phyloP scores from a whole-genome alignment of 2,797 vertebrate genomes.

The Pitangus sulphuratus region DNA sequence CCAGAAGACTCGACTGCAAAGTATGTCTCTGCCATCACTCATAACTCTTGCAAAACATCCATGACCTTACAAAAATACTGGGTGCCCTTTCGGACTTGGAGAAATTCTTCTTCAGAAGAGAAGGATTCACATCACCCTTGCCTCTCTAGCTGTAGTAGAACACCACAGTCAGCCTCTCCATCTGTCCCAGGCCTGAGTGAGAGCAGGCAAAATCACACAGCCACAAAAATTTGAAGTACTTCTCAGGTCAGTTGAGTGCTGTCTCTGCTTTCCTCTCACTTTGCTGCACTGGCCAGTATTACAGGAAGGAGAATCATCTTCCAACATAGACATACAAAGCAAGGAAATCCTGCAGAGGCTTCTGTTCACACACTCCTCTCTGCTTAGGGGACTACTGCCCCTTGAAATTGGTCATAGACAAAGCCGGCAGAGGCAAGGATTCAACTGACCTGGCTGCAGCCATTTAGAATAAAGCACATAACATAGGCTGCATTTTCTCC shows the following conservation, averaged over 20 bases:
- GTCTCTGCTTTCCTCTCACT: not conserved
- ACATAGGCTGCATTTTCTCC: not conserved
- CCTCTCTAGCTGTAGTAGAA: not conserved
- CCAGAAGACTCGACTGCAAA: not conserved
- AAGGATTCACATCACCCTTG: not conserved
- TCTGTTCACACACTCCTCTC: fast-evolving
- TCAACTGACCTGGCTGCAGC: not conserved
- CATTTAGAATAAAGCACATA: not conserved
- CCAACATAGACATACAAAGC: not conserved
- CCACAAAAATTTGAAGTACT: not conserved
- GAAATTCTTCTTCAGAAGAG: not conserved
- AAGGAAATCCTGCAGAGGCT: not conserved
- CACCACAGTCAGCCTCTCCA: not conserved
- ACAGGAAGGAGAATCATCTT: not conserved
- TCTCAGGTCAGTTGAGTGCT: not conserved
- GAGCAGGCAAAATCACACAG: not conserved
- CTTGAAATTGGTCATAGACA: not conserved
- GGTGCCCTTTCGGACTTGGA: not conserved
- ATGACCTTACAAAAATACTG: not conserved
- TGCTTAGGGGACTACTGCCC: not conserved
- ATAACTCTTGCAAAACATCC: constrained; percentile 7
- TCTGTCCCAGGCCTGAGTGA: not conserved
- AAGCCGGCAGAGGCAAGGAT: not conserved
- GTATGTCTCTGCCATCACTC: not conserved
- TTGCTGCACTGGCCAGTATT: not conserved